Base-by-base conservation (phyloP, 2,113 vertebrate species). In the Microcebus murinus region DNA sequence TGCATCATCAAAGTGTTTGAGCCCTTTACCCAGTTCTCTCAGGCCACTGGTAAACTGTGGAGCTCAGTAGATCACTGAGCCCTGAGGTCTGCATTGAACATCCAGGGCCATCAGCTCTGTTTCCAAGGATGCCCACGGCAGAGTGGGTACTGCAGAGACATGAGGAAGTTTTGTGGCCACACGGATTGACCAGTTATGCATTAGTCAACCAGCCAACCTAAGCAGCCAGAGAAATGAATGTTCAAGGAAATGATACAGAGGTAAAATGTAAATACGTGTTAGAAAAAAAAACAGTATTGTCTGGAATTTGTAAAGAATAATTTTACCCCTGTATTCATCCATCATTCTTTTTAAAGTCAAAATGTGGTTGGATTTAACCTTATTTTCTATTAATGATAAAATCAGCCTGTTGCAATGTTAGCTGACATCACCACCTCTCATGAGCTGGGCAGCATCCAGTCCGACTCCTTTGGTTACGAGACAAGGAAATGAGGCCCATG, bases 121-220 rank as follows among this genome's bases (percentile, higher is more conserved):
- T 25, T 68, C 71, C 71, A 55, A 20, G 13, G 25, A 27, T 42
- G 31, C 20, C 11, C 29, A 3, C 11, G 3, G 39, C 25, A 15
- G 29, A 39, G 1, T 13, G 3, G 4, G 11, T 21, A 12, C 23
- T 45, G 5, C 0, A 48, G 45, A n/a, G 27, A 39, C 6, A 4
- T n/a, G 65, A 13, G 12, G 34, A 11, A 36, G n/a, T 76, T 23
- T 12, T 45, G 2, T 11, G 34, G 12, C 20, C 45, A 61, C 3
- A 52, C 1, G 2, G 5, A 82, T 11, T 27, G 25, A 8, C 36
- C 48, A 89, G 34, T 21, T 59, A 14, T 4, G 1, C 7, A 50
- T 39, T 12, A 34, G 25, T 55, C 6, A 7, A 12, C 31, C 17
- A n/a, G 45, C 29, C 73, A 68, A 11, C 6, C 7, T 48, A 73